Evolutionary conservation across 2,797 vertebrate genomes (phyloP), one percentile per base, ranked within the genome.

Genomic region (Discoglossus pictus): DNA sequence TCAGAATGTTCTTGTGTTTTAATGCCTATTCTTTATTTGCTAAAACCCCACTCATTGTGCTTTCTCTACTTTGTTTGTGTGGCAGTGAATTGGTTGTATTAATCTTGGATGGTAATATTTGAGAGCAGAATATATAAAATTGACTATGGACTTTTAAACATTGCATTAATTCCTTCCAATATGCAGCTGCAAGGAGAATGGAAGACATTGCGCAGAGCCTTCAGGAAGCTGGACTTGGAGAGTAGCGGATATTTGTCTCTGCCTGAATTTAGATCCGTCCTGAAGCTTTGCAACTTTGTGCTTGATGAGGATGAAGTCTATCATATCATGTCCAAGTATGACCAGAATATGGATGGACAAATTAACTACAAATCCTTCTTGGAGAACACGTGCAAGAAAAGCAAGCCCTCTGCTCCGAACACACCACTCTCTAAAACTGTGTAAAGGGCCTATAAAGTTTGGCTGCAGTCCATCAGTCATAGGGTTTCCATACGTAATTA

Each of bases 331-430:
- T 76, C 78, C 20, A 67, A 73, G 36, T 78, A 74, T 43, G 55
- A 81, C 61, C 72, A 65, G 48, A 73, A 73, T 56, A 35, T 74
- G 48, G 74, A 84, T 53, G 80, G 72, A 3, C 18, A 47, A 25
- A 73, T 78, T 59, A 50, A 79, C 74, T 82, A 73, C 58, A 76
- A 75, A 38, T 73, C 34, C 1, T 74, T 81, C 70, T 75, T 80
- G 51, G 65, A 76, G 56, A 68, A 75, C 27, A 52, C 23, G 43
- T 43, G 27, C 67, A 61, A 72, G 52, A 72, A 77, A 51, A 6
- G 21, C 7, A 50, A 18, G 1, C 15, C 1, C 55, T 46, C 64
- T 58, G 24, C 8, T 47, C 10, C 18, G 7, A 6, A 21, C 17
- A 69, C 48, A 7, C 7, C 17, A 7, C 12, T 68, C 54, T 9